Base-by-base conservation (phyloP, 2,888 invertebrate genomes). In the Coleophora deauratella region DNA sequence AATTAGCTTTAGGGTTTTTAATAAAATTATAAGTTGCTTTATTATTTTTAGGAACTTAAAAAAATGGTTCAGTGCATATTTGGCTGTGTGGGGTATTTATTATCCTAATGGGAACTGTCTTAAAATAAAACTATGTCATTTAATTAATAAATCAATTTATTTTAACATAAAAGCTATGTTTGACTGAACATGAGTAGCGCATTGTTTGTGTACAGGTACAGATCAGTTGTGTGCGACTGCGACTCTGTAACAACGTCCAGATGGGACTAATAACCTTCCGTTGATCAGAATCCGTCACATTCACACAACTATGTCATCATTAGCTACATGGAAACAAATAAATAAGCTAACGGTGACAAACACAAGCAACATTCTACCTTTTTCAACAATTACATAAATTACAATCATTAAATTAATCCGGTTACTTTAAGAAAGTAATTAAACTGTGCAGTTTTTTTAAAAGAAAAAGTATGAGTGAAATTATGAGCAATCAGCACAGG, bases 311-410 rank as follows among this genome's bases (percentile, higher is more conserved):
- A 21, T 21, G 21, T 21, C 21, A 55, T 67, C 59, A 50, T 62
- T 58, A 66, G 70, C 75, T 63, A 57, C 61, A 75, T 70, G 66
- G 77, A 62, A 72, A 80, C 76, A 82, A 82, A 82, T 82, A 81
- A 74, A 64, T 52, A 66, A 68, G 72, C 60, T 60, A 59, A 62
- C 61, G 55, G 66, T 45, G 50, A 21, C 21, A 3, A 4, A 21
- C 21, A 63, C 52, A 36, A 9, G 44, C 21, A 21, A 21, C 21
- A 21, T 21, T 21, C 21, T 21, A 21, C 21, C 21, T 4, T 21
- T 21, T 21, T 21, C 21, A 21, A 21, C 40, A 38, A 38, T 40
- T 37, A 28, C 43, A n/a, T 12, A 32, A 33, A 38, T 38, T 33
- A 32, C 33, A 21, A 21, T 21, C 6, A 21, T 21, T 21, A 21